Evolutionary conservation across 2,888 invertebrate species (phyloP).

Genomic region (Epiblema foenella): DNA sequence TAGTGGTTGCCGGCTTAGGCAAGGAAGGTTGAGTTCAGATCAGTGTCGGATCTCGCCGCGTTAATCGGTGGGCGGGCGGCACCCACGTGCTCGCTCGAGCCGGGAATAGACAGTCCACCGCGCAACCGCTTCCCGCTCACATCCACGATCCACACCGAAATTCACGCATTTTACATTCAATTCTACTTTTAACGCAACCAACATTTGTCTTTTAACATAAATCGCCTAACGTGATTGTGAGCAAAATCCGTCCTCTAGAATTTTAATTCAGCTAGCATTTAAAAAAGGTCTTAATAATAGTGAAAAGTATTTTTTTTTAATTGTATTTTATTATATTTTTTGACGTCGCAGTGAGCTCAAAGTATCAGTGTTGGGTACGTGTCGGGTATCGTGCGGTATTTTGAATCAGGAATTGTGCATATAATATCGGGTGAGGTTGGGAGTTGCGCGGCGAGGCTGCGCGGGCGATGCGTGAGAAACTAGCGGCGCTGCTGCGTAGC

Average conservation of each 20-base stretch:
- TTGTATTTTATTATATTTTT: slow-evolving; percentile 18
- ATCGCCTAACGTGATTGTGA: not conserved
- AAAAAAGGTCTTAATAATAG: not conserved
- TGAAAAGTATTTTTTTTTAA: not conserved
- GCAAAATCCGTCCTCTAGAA: slow-evolving; percentile 8
- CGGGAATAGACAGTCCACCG: slow-evolving; percentile 81
- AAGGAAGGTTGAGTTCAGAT: slow-evolving; percentile 33
- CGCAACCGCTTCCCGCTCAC: slow-evolving; percentile 65
- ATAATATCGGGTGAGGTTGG: slow-evolving; percentile 50
- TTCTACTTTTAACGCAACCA: slow-evolving; percentile 6
- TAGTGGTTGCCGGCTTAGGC: slow-evolving; percentile 25
- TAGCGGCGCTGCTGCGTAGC: slow-evolving; percentile 72
- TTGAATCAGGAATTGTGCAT: slow-evolving; percentile 53
- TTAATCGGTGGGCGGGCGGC: slow-evolving; percentile 74
- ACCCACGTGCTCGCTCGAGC: slow-evolving; percentile 79
- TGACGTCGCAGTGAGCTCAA: not conserved
- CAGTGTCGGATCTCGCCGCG: slow-evolving; percentile 74
- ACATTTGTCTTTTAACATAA: not conserved
- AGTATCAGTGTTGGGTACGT: slow-evolving; percentile 14
- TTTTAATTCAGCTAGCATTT: not conserved
- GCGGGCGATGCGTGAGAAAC: slow-evolving; percentile 81
- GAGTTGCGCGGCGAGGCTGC: slow-evolving; percentile 44
- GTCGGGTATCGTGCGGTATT: slow-evolving; percentile 48
- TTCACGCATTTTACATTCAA: slow-evolving; percentile 14
- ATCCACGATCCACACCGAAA: slow-evolving; percentile 48